phyloP scores from a whole-genome alignment of 1,140 invertebrate genomes.

The Achatina immaculata region DNA sequence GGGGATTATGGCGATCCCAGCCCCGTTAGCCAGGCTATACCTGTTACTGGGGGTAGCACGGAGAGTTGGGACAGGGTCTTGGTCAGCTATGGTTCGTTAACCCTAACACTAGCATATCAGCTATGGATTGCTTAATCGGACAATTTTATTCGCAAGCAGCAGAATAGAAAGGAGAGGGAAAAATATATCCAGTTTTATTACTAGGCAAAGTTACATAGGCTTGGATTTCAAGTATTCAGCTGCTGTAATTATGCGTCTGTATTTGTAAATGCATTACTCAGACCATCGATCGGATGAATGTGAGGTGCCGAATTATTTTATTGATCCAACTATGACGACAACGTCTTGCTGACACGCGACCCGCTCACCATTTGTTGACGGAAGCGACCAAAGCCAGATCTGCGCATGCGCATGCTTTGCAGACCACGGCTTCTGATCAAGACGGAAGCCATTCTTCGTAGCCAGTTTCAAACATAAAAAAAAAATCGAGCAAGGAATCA shows the following conservation, averaged over 20 bases:
- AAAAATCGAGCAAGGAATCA: background rate
- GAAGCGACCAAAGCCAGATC: background rate
- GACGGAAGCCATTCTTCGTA: background rate
- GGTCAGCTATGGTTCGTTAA: no score
- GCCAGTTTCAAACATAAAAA: no score
- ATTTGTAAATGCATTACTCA: background rate
- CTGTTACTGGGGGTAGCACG: no score
- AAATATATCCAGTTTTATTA: no score
- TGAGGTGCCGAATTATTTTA: background rate
- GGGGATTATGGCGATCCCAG: no score
- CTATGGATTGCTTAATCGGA: no score
- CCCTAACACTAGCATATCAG: no score
- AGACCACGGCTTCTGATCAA: background rate
- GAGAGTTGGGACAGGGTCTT: no score
- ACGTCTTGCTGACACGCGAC: background rate
- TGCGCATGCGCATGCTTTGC: background rate
- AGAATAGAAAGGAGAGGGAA: no score
- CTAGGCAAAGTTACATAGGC: no score
- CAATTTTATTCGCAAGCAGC: no score
- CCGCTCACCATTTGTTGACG: constrained; percentile 6
- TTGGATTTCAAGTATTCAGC: background rate
- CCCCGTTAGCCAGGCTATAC: no score
- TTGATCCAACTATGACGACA: background rate
- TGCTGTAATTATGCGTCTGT: background rate
- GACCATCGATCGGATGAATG: background rate